Conservation (phyloP, 2,888 invertebrate genomes). For the Tenthredo mesomela region DNA sequence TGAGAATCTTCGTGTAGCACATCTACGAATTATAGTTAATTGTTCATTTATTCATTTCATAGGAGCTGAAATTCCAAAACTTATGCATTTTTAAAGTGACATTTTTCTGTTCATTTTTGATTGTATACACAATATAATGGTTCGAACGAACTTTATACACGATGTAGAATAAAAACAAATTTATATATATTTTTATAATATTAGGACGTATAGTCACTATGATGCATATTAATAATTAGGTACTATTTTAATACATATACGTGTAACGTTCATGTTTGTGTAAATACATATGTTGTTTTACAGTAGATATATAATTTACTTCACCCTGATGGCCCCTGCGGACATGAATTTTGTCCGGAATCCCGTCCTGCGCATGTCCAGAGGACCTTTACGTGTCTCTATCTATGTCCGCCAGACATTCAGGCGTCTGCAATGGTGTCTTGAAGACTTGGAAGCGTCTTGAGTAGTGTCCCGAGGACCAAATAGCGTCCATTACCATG, state of each 20-base stretch:
- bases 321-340: no score
- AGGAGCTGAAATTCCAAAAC: constrained; percentile 18
- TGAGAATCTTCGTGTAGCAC: background rate
- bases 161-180: constrained; percentile 17
- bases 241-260: constrained; percentile 44
- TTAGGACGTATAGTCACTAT: background rate
- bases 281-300: constrained; percentile 66
- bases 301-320: constrained; percentile 1
- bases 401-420: no score
- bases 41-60: background rate
- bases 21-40: background rate
- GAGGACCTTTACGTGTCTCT: no score
- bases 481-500: no score
- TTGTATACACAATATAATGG: constrained; percentile 3
- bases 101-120: constrained; percentile 9
- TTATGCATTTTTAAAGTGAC: background rate
- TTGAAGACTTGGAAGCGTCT: no score
- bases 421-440: no score
- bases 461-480: no score
- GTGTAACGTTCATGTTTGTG: constrained; percentile 55
- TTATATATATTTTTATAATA: constrained; percentile 43
- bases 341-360: no score
- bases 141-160: background rate
- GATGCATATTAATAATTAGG: background rate
- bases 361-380: no score